phyloP scores from a whole-genome alignment of 2,113 vertebrate genomes.

The Polypterus bichir region DNA sequence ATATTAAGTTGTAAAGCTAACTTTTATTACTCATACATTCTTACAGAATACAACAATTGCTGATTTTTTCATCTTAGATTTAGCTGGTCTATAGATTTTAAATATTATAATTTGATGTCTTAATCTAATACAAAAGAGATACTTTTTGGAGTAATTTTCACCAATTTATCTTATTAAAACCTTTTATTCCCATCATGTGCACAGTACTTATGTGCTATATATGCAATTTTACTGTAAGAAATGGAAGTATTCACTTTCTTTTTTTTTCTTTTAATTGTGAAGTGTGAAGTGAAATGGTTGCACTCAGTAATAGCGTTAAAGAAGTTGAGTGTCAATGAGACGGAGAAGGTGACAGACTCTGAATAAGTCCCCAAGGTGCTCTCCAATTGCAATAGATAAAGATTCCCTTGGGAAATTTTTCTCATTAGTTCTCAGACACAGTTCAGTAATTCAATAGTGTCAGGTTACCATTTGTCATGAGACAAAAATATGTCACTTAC shows the following conservation, averaged over 20 bases:
- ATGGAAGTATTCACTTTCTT: conserved; percentile 22
- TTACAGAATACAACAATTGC: too few species aligned
- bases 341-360: conserved; percentile 79
- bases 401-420: conserved; percentile 84
- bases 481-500: conserved; percentile 60
- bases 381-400: conserved; percentile 84
- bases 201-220: too few species aligned
- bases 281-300: conserved; percentile 95
- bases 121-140: too few species aligned
- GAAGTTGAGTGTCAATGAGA: conserved; percentile 86
- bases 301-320: conserved; percentile 75
- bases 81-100: too few species aligned
- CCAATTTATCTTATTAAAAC: too few species aligned
- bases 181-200: too few species aligned
- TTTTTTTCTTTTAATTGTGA: conserved; percentile 88
- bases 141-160: too few species aligned
- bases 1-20: too few species aligned
- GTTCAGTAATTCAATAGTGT: conserved; percentile 89
- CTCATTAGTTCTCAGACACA: conserved; percentile 96
- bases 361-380: conserved; percentile 81
- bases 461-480: conserved; percentile 80
- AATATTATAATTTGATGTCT: too few species aligned
- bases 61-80: too few species aligned
- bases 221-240: too few species aligned
- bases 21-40: too few species aligned